Evolutionary conservation across 2,888 invertebrate genomes (phyloP).

Genomic region (Drosophila prolongata): DNA sequence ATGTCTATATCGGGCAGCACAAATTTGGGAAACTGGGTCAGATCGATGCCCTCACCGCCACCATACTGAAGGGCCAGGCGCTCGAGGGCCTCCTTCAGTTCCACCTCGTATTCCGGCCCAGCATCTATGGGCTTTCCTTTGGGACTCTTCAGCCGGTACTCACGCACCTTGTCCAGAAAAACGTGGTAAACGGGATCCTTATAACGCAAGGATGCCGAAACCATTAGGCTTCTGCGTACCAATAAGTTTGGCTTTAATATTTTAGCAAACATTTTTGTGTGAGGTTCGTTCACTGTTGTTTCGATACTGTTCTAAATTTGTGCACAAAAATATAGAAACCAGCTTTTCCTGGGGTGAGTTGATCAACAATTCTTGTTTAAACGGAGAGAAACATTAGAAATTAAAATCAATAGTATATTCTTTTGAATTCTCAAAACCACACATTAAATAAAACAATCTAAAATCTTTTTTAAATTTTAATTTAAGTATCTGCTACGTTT

Average conservation of each 20-base stretch:
- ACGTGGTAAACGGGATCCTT: constrained; percentile 22
- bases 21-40: constrained; percentile 35
- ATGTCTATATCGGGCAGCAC: constrained; percentile 14
- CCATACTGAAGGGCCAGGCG: constrained; percentile 19
- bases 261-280: constrained; percentile 9
- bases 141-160: constrained; percentile 31
- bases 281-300: neutral
- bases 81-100: constrained; percentile 10
- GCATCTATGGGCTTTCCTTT: constrained; percentile 31
- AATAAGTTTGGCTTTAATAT: neutral
- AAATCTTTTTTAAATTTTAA: neutral
- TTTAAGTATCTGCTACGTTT: neutral
- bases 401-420: too few relatives aligned
- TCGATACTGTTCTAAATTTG: neutral
- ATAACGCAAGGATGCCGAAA: neutral
- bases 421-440: too few relatives aligned
- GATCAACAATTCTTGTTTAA: neutral
- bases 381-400: too few relatives aligned
- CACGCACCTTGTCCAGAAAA: constrained; percentile 35
- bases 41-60: constrained; percentile 28
- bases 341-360: too few relatives aligned
- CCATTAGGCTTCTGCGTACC: neutral
- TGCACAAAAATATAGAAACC: neutral
- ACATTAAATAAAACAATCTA: too few relatives aligned
- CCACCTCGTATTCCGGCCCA: constrained; percentile 22